phyloP scores from a whole-genome alignment of 2,113 vertebrate genomes.

The Oncorhynchus gorbuscha region DNA sequence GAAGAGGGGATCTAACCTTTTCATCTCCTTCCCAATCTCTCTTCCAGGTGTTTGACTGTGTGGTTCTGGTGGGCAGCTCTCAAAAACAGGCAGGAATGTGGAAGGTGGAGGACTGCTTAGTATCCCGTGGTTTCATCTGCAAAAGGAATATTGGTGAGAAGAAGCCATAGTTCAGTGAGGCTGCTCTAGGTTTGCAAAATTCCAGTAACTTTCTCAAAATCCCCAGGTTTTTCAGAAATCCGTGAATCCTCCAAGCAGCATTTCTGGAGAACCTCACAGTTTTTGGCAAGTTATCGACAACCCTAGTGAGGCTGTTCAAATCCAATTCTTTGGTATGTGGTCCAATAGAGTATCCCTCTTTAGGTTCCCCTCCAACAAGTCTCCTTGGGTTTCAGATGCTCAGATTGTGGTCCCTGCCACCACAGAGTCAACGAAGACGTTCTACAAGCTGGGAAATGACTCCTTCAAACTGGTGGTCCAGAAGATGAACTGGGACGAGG shows the following conservation, averaged over 20 bases:
- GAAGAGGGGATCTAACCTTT: no score
- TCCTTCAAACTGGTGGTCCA: conserved; percentile 79
- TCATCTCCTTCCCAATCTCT: conserved; percentile 6
- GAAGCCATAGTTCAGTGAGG: background rate
- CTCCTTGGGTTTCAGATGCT: conserved; percentile 70
- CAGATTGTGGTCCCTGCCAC: conserved; percentile 71
- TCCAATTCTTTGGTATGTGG: no score
- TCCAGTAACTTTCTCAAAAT: no score
- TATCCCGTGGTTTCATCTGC: conserved; percentile 81
- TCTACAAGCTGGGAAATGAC: conserved; percentile 77
- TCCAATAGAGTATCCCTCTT: conserved; percentile 15
- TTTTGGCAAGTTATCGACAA: no score
- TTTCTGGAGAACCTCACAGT: no score
- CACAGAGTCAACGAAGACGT: conserved; percentile 59
- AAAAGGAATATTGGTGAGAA: conserved; percentile 79
- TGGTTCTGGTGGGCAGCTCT: conserved; percentile 72
- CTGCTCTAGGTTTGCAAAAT: background rate
- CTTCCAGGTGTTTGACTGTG: conserved; percentile 81
- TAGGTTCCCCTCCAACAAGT: background rate
- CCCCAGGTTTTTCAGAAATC: no score
- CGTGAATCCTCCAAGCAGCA: no score
- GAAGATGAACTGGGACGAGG: conserved; percentile 89
- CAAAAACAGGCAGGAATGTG: conserved; percentile 76
- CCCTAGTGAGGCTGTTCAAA: no score
- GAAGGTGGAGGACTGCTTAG: conserved; percentile 82